phyloP scores from a whole-genome alignment of 1,140 invertebrate species.

The Halesus radiatus region DNA sequence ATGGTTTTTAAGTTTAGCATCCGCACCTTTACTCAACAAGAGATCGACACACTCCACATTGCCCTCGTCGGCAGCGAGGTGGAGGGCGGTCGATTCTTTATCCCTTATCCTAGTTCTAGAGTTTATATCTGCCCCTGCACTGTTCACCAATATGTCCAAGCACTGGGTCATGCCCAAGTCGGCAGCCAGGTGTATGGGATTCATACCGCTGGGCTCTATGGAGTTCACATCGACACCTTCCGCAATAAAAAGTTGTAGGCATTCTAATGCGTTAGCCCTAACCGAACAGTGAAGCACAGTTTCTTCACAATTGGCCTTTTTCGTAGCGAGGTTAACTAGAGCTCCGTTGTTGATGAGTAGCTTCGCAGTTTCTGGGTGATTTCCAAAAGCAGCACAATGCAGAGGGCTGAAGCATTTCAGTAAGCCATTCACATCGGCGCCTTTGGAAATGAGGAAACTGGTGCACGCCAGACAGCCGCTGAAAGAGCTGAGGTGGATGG shows the following conservation, averaged over 20 bases:
- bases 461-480: constrained; percentile 81
- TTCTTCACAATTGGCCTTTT: constrained; percentile 77
- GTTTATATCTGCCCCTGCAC: constrained; percentile 73
- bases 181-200: constrained; percentile 83
- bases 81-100: constrained; percentile 81
- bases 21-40: constrained; percentile 80
- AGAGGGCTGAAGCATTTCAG: constrained; percentile 80
- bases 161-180: constrained; percentile 81
- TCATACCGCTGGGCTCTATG: constrained; percentile 78
- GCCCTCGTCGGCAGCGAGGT: constrained; percentile 85
- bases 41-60: constrained; percentile 81
- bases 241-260: constrained; percentile 79
- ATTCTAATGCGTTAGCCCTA: constrained; percentile 80
- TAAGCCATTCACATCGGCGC: constrained; percentile 77
- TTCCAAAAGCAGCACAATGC: constrained; percentile 86
- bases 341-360: constrained; percentile 79
- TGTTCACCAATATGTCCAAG: constrained; percentile 77
- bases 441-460: constrained; percentile 76
- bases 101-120: constrained; percentile 76
- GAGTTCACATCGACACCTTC: constrained; percentile 79
- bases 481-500: constrained; percentile 83
- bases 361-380: constrained; percentile 80
- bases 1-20: constrained; percentile 79
- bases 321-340: constrained; percentile 72
- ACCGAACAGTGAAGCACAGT: constrained; percentile 85